Percentiles rank a stretch among this genome's conserved stretches.
Evolutionary conservation across 2,888 invertebrate genomes (phyloP).

Genomic region (Baccha elongata): DNA sequence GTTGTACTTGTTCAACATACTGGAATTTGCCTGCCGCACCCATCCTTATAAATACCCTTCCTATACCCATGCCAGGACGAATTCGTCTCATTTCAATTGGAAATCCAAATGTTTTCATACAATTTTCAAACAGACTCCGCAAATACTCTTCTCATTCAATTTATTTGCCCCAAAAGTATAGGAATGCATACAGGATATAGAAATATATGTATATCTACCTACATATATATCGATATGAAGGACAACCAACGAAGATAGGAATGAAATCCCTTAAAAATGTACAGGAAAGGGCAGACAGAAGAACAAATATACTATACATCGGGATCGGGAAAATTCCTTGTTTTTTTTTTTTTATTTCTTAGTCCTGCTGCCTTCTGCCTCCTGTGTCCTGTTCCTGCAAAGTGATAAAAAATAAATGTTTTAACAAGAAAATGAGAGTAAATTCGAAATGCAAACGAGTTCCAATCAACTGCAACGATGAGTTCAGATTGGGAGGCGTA

Average conservation of each 20-base stretch:
- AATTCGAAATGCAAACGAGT: constrained; percentile 69
- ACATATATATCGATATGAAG: background rate
- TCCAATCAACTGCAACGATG: constrained; percentile 61
- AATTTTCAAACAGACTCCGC: constrained; percentile 71
- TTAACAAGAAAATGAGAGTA: constrained; percentile 68
- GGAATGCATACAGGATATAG: constrained; percentile 30
- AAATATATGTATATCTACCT: background rate
- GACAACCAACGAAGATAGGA: background rate
- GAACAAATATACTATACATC: constrained; percentile 28
- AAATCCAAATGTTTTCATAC: constrained; percentile 73
- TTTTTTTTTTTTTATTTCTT: constrained; percentile 22
- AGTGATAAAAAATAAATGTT: constrained; percentile 31
- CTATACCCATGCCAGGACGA: background rate
- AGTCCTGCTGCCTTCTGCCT: too few relatives aligned
- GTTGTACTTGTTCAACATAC: background rate
- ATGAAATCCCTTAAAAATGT: constrained; percentile 9
- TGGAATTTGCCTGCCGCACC: background rate
- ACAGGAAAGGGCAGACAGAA: background rate
- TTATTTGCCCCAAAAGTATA: constrained; percentile 59
- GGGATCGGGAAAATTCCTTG: constrained; percentile 4
- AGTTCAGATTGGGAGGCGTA: constrained; percentile 4
- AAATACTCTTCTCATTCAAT: constrained; percentile 70
- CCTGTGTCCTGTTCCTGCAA: constrained; percentile 12
- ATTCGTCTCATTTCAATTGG: constrained; percentile 69
- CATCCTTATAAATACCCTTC: background rate